Percentiles rank a stretch among this genome's conserved stretches.
phyloP scores from a whole-genome alignment of 2,113 vertebrate genomes.

The Tragelaphus scriptus region DNA sequence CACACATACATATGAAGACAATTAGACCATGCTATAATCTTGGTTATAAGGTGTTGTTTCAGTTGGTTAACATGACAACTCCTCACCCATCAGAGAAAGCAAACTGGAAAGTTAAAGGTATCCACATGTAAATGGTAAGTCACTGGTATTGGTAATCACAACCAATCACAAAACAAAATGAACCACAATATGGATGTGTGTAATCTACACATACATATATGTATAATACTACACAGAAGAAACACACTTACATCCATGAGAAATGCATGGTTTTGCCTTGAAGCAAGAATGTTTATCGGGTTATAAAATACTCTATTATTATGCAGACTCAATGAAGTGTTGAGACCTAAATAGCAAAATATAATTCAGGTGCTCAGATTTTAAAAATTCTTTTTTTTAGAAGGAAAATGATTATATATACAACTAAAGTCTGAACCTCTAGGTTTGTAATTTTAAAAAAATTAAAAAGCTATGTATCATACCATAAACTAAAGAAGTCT shows the following conservation, averaged over 20 bases:
- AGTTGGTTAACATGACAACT: slow-evolving; percentile 7
- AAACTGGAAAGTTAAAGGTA: slow-evolving; percentile 11
- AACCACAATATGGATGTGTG: background rate
- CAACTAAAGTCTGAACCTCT: background rate
- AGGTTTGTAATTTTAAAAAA: background rate
- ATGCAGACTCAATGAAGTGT: background rate
- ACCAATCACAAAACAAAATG: background rate
- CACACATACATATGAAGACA: background rate
- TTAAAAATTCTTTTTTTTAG: background rate
- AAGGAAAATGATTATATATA: background rate
- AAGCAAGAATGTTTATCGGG: slow-evolving; percentile 20
- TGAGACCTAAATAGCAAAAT: background rate
- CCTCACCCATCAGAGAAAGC: background rate
- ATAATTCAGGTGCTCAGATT: background rate
- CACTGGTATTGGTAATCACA: background rate
- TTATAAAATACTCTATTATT: background rate
- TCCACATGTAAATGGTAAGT: background rate
- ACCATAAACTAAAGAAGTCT: background rate
- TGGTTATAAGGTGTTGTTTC: slow-evolving; percentile 3
- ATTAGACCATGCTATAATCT: background rate
- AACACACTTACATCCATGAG: background rate
- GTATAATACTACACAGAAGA: background rate
- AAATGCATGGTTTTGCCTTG: background rate
- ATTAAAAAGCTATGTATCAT: background rate
- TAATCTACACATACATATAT: background rate